A percentile compares a stretch with the other conserved stretches of the same genome.
These are phyloP conservation scores for Rhopalosiphum padi DNA, from an alignment of 1,140 invertebrate species.

Conservation along the genomic window DNA sequence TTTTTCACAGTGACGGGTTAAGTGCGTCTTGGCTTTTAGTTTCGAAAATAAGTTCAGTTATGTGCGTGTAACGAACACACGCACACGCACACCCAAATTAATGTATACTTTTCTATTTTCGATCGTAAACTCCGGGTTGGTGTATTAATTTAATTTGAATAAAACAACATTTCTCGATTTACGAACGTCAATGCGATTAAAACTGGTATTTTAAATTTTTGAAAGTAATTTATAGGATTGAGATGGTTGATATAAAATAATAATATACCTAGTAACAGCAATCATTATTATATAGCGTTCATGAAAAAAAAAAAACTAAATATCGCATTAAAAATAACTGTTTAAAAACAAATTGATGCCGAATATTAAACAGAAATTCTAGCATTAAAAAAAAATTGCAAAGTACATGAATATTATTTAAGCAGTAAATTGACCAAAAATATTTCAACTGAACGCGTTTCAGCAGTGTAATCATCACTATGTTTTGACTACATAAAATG, in stretches of 20 bases:
- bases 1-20: slow-evolving; percentile 44
- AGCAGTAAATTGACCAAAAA: neutral
- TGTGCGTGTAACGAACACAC: neutral
- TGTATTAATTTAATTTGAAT: slow-evolving; percentile 39
- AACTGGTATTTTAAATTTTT: slow-evolving; percentile 41
- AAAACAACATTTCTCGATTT: slow-evolving; percentile 49
- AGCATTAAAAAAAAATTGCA: neutral
- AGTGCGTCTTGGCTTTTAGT: slow-evolving; percentile 48
- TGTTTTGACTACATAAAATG: neutral
- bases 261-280: neutral
- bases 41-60: slow-evolving; percentile 37
- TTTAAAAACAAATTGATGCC: neutral
- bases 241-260: slow-evolving; percentile 29
- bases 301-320: neutral
- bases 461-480: neutral
- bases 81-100: neutral
- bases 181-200: slow-evolving; percentile 43
- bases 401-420: neutral
- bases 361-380: neutral
- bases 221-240: slow-evolving; percentile 10
- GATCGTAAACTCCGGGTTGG: neutral
- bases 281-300: neutral
- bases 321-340: neutral
- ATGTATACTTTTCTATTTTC: slow-evolving; percentile 15
- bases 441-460: neutral